Base-by-base conservation (phyloP, 2,113 vertebrate genomes). In the Macquaria australasica region DNA sequence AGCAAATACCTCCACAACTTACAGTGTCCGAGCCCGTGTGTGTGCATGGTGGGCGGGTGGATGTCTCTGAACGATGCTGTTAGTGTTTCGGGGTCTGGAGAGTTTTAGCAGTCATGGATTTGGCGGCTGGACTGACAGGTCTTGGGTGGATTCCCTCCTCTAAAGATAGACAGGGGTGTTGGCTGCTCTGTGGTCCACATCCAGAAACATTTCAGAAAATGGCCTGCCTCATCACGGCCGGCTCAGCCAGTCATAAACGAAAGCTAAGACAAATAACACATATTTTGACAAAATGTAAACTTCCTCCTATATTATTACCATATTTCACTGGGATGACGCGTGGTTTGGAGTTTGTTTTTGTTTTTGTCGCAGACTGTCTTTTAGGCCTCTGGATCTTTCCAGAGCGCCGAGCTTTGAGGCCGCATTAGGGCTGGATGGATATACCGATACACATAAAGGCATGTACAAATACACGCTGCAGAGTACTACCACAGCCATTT, bases 151-250 rank as follows among this genome's bases (percentile, higher is more conserved):
- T 93, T 95, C 90, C 88, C 90, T 81, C 86, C 90, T 94, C 95
- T 94, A 95, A 95, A 96, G 92, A 96, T 96, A 96, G 95, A 93
- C 91, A 83, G 80, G 95, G 95, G 94, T 94, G 95, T 95, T 90
- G 94, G 93, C 91, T 73, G 77, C 83, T 94, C 92, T 94, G 92
- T 91, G 94, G 93, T 95, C 92, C 90, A 64, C 84, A 58, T 93
- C 74, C 86, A 93, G 93, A 93, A 92, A 94, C 91, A 86, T 84
- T 90, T 85, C 70, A 87, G 79, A 87, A 79, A 94, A 92, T 71
- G 90, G 84, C 83, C 90, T 91, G 90, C 89, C 92, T 90, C 88
- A 76, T 89, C 84, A 82, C 50, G 34, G 84, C 72, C 43, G 63
- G 16, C 66, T 60, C 74, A 90, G 84, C 77, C 86, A 76, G 87